Evolutionary conservation across 2,113 vertebrate species (phyloP).

Genomic region (Onychostruthus taczanowskii): DNA sequence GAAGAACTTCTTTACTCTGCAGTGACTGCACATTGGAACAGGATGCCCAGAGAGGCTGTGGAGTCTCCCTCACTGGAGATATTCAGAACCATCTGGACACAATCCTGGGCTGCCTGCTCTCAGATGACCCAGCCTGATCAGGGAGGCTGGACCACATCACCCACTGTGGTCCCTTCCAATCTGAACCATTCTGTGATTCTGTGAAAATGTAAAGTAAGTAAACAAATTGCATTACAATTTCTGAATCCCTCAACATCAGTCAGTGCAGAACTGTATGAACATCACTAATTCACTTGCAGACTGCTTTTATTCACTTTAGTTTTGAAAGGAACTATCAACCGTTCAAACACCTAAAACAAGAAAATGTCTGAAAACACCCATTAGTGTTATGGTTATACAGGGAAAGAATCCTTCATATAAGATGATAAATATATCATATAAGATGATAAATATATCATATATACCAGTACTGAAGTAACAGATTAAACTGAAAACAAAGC

Average conservation of each 20-base stretch:
- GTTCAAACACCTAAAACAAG: neutral
- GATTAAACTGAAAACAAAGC: neutral
- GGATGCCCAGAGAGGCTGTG: neutral
- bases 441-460: neutral
- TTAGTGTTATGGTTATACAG: neutral
- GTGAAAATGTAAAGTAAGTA: neutral
- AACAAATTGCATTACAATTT: neutral
- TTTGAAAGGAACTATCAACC: neutral
- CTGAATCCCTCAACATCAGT: neutral
- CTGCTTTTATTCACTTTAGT: neutral
- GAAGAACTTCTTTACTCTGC: neutral
- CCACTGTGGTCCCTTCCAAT: neutral
- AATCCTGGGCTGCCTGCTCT: neutral
- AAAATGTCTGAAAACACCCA: neutral
- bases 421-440: neutral
- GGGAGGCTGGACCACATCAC: neutral
- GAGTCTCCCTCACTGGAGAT: neutral
- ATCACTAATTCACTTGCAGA: neutral
- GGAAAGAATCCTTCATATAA: neutral
- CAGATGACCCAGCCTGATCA: neutral
- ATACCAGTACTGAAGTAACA: neutral
- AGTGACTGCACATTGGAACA: neutral
- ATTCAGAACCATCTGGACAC: neutral
- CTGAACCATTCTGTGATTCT: neutral
- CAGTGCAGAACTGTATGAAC: neutral